Base-by-base conservation (phyloP, 1,140 invertebrate species). In the Babylonia areolata region DNA sequence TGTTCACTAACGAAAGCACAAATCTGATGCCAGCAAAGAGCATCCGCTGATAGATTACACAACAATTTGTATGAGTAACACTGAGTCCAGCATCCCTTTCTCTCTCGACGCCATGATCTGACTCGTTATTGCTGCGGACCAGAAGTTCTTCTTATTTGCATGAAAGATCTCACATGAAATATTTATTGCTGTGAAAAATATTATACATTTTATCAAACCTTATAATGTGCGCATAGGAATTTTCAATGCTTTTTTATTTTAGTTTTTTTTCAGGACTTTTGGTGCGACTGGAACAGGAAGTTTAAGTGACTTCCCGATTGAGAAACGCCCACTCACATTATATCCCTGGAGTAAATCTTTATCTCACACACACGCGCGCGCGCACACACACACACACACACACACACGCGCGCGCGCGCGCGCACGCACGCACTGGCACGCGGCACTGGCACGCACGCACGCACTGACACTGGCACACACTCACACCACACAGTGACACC, bases 21-120 rank as follows among this genome's bases (percentile, higher is more conserved):
- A n/a, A n/a, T n/a, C n/a, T n/a, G n/a, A n/a, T n/a, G n/a, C n/a
- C n/a, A n/a, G n/a, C n/a, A n/a, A n/a, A n/a, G n/a, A n/a, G n/a
- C n/a, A n/a, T n/a, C n/a, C n/a, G n/a, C n/a, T n/a, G n/a, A n/a
- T n/a, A n/a, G n/a, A 35, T 35, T 73, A 35, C 31, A 73, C 31
- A 64, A 64, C 58, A 64, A 64, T 23, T 23, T 69, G 81, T 51
- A 69, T 86, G 73, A 77, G 81, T 82, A 35, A 75, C 73, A 39
- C 20, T 85, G 84, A 84, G 81, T 79, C 84, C 78, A 81, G 83
- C 85, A 86, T 82, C 79, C 42, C 58, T 86, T 64, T 81, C 88
- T 88, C 85, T 78, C 83, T 83, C 46, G 88, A 87, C 88, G 88
- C 88, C 88, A 88, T 88, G 86, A 84, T 64, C 69, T 42, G 20